A percentile compares a stretch with the other conserved stretches of the same genome.
phyloP scores from a whole-genome alignment of 2,888 invertebrate genomes.

The Melipona beecheii region DNA sequence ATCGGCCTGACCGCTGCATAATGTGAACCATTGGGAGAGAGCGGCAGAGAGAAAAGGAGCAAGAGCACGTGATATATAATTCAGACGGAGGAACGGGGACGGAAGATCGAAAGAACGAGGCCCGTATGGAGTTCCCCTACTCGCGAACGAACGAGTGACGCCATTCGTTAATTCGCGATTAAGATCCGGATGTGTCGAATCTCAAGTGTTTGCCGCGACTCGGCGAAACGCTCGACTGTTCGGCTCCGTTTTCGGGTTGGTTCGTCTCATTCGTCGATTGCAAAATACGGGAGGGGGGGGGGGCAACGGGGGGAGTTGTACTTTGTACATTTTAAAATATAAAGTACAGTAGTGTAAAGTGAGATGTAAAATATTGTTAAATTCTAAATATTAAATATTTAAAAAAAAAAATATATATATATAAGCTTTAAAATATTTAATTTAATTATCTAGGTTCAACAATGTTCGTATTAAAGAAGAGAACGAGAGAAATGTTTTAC shows the following conservation, averaged over 20 bases:
- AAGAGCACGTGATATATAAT: slow-evolving; percentile 15
- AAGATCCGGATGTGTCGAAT: slow-evolving; percentile 67
- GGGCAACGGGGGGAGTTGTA: too few relatives aligned
- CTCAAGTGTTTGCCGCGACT: slow-evolving; percentile 24
- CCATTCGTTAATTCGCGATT: slow-evolving; percentile 52
- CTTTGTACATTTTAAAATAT: too few relatives aligned
- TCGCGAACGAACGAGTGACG: slow-evolving; percentile 71
- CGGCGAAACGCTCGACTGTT: slow-evolving; percentile 4
- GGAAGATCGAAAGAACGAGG: slow-evolving; percentile 36
- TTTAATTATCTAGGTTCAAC: too few relatives aligned
- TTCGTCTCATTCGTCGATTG: not conserved
- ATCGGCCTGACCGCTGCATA: slow-evolving; percentile 62
- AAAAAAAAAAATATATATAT: too few relatives aligned
- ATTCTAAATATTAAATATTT: too few relatives aligned
- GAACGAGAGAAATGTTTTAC: too few relatives aligned
- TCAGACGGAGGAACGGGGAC: slow-evolving; percentile 30
- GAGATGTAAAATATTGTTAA: too few relatives aligned
- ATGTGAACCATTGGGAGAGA: slow-evolving; percentile 58
- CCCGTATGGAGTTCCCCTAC: slow-evolving; percentile 57
- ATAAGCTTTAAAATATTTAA: too few relatives aligned
- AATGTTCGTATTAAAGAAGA: too few relatives aligned
- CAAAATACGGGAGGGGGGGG: too few relatives aligned
- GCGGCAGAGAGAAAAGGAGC: slow-evolving; percentile 30
- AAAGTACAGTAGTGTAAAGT: too few relatives aligned
- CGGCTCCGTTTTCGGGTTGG: not conserved